Conservation (phyloP, 2,797 vertebrate species). For the Takifugu ocellatus region DNA sequence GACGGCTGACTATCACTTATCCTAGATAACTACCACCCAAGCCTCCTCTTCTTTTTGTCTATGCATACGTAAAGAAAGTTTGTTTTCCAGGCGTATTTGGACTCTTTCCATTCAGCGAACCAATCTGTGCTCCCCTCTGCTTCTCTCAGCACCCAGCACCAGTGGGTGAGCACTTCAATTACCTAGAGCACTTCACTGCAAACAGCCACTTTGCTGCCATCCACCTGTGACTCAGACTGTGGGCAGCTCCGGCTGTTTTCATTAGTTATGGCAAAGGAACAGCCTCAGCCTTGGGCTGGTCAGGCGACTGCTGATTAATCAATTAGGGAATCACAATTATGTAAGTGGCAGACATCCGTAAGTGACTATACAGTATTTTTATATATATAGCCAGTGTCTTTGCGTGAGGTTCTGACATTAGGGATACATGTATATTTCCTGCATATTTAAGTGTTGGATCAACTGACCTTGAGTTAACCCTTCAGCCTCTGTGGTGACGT, state of each 20-base stretch:
- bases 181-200: constrained; percentile 63
- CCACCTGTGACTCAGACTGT: constrained; percentile 70
- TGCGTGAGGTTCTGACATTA: too few species aligned
- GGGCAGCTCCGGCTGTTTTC: constrained; percentile 40
- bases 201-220: constrained; percentile 71
- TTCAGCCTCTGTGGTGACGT: constrained; percentile 57
- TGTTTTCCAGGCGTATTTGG: constrained; percentile 30
- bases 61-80: constrained; percentile 21
- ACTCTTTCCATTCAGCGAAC: constrained; percentile 44
- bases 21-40: constrained; percentile 1
- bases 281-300: constrained; percentile 49
- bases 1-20: constrained; percentile 1
- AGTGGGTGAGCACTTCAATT: constrained; percentile 65
- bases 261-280: constrained; percentile 22
- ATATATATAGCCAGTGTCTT: constrained; percentile 54
- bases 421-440: too few species aligned
- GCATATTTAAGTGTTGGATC: too few species aligned
- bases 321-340: constrained; percentile 69
- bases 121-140: constrained; percentile 44
- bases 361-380: constrained; percentile 62
- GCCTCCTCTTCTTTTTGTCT: not conserved
- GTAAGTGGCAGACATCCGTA: constrained; percentile 73
- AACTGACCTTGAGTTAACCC: constrained; percentile 47
- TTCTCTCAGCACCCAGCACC: constrained; percentile 32
- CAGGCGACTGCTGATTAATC: constrained; percentile 68